Evolutionary conservation across 2,113 vertebrate species (phyloP).

Genomic region (Perccottus glenii): DNA sequence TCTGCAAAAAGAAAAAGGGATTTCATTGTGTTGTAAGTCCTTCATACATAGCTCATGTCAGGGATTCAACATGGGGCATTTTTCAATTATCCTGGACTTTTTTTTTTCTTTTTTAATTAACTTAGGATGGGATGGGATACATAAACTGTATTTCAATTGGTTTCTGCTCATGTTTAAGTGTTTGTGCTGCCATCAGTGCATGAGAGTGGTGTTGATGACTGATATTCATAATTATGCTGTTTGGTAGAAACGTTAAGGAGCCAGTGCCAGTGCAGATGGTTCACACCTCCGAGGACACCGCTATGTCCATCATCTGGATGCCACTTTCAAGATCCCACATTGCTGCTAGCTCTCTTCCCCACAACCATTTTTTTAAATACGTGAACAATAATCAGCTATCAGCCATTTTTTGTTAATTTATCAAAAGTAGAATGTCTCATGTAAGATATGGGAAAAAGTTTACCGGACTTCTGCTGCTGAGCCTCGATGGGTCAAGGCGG

Average conservation of each 20-base stretch:
- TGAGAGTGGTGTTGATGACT: constrained; percentile 9
- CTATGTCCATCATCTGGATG: constrained; percentile 15
- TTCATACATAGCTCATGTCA: too few species aligned
- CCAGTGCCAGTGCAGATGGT: constrained; percentile 31
- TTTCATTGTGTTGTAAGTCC: too few species aligned
- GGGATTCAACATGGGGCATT: too few species aligned
- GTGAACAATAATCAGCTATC: neutral
- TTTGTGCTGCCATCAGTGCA: neutral
- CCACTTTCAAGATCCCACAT: constrained; percentile 4
- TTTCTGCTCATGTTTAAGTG: too few species aligned
- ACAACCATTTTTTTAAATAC: neutral
- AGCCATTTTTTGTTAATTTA: neutral
- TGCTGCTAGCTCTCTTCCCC: neutral
- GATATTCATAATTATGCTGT: constrained; percentile 9
- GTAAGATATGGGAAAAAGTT: too few species aligned
- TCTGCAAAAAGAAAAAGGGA: too few species aligned
- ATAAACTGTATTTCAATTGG: too few species aligned
- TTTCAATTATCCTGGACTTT: too few species aligned
- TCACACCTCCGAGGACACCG: constrained; percentile 44
- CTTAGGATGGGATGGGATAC: too few species aligned
- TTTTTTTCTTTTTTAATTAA: too few species aligned
- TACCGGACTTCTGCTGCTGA: neutral
- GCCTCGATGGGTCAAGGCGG: neutral
- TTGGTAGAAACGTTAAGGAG: constrained; percentile 21
- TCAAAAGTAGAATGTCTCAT: too few species aligned